phyloP scores from a whole-genome alignment of 2,888 invertebrate genomes.

The Cosmia trapezina region DNA sequence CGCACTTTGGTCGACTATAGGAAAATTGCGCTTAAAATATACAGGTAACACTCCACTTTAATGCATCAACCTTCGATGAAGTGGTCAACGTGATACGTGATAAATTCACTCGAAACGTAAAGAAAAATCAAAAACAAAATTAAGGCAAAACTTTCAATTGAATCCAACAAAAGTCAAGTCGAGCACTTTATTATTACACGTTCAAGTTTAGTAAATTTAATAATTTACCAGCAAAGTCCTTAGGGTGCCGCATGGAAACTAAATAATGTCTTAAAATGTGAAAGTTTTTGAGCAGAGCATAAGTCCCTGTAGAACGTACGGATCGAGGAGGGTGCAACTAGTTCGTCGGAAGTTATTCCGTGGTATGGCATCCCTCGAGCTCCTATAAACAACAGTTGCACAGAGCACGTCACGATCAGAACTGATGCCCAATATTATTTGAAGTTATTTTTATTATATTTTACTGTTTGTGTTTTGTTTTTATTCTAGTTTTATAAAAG shows the following conservation, averaged over 20 bases:
- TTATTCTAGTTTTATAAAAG: slow-evolving; percentile 19
- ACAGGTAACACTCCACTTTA: not conserved
- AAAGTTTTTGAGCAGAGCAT: slow-evolving; percentile 78
- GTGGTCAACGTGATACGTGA: not conserved
- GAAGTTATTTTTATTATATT: slow-evolving; percentile 7
- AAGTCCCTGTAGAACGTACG: slow-evolving; percentile 72
- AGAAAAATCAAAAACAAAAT: slow-evolving; percentile 37
- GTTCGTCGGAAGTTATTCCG: slow-evolving; percentile 73
- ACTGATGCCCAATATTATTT: slow-evolving; percentile 28
- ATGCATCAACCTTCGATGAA: not conserved
- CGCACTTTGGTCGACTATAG: not conserved
- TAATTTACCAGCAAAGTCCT: slow-evolving; percentile 76
- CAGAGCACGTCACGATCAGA: slow-evolving; percentile 58
- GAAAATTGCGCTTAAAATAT: slow-evolving; percentile 22
- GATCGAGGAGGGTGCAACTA: slow-evolving; percentile 62
- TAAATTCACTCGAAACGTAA: slow-evolving; percentile 1
- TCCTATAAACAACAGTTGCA: slow-evolving; percentile 64
- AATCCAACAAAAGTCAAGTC: slow-evolving; percentile 58
- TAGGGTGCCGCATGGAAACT: slow-evolving; percentile 71
- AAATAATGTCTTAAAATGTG: slow-evolving; percentile 85
- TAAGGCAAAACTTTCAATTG: slow-evolving; percentile 52
- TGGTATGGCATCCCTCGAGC: slow-evolving; percentile 68
- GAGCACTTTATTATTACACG: slow-evolving; percentile 56
- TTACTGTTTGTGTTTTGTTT: slow-evolving; percentile 20
- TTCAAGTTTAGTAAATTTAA: slow-evolving; percentile 77